These are phyloP conservation scores for Plutomurus gul DNA, from an alignment of 1,140 invertebrate genomes.

Conservation along the genomic window DNA sequence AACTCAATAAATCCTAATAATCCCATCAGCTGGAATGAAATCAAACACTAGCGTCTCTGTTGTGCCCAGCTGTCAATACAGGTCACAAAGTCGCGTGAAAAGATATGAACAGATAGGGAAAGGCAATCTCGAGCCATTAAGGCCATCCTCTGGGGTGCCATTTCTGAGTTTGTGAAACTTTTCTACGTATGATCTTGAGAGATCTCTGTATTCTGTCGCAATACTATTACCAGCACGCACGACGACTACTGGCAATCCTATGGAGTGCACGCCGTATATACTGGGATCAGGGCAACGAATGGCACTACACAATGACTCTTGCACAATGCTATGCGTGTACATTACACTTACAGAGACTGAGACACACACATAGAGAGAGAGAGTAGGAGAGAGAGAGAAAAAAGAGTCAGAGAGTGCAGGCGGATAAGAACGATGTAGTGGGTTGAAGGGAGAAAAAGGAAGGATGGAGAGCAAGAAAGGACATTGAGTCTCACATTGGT, in stretches of 20 bases:
- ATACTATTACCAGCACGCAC: not conserved
- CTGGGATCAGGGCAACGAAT: too few species aligned
- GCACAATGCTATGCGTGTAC: not conserved
- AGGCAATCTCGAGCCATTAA: constrained; percentile 49
- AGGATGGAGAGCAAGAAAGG: not conserved
- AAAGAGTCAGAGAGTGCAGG: not conserved
- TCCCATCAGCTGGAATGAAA: constrained; percentile 43
- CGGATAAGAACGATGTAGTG: not conserved
- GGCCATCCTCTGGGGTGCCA: constrained; percentile 45
- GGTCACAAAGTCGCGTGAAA: constrained; percentile 46
- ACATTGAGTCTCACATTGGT: not conserved
- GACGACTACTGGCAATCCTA: not conserved
- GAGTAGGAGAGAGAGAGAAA: not conserved
- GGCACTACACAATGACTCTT: not conserved
- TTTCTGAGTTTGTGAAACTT: constrained; percentile 43
- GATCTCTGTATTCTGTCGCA: not conserved
- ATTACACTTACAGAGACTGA: not conserved
- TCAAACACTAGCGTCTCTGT: constrained; percentile 36
- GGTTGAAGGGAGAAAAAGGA: not conserved
- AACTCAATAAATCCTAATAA: constrained; percentile 52
- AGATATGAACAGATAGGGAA: constrained; percentile 41
- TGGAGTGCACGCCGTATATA: not conserved
- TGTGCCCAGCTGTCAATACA: constrained; percentile 42
- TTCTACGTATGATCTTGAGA: constrained; percentile 33
- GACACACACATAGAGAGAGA: not conserved